Conservation (phyloP, 1,140 invertebrate species). For the Solenopsis fugax region DNA sequence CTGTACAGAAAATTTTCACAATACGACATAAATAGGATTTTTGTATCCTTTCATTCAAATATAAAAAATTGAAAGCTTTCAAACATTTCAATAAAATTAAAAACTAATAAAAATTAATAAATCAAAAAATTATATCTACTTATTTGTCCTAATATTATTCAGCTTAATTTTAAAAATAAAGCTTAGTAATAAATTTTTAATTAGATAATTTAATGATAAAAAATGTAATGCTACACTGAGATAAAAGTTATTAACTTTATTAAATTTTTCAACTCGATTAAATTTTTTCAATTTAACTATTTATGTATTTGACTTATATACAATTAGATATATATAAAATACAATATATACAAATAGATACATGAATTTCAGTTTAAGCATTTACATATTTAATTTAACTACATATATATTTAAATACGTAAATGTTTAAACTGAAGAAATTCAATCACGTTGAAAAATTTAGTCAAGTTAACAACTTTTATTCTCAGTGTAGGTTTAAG, state of each 20-base stretch:
- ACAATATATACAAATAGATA: too few species aligned
- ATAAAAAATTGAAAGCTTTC: neutral
- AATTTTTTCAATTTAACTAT: too few species aligned
- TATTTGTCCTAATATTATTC: neutral
- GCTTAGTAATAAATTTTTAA: neutral
- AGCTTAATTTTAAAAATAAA: neutral
- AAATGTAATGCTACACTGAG: neutral
- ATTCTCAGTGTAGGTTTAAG: neutral
- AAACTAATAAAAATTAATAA: neutral
- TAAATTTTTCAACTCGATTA: too few species aligned
- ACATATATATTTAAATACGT: too few species aligned
- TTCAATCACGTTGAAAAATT: too few species aligned
- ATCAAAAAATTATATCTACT: neutral
- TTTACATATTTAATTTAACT: too few species aligned
- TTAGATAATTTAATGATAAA: neutral
- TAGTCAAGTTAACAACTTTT: too few species aligned
- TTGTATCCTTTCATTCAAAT: neutral
- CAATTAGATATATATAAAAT: too few species aligned
- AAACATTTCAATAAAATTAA: neutral
- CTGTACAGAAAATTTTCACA: slow-evolving; percentile 1
- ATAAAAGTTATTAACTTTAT: too few species aligned
- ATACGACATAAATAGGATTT: neutral
- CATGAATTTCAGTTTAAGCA: too few species aligned
- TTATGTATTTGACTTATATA: too few species aligned
- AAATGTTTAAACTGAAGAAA: too few species aligned